Evolutionary conservation across 2,797 vertebrate genomes (phyloP).

Genomic region (Liparis tanakae): DNA sequence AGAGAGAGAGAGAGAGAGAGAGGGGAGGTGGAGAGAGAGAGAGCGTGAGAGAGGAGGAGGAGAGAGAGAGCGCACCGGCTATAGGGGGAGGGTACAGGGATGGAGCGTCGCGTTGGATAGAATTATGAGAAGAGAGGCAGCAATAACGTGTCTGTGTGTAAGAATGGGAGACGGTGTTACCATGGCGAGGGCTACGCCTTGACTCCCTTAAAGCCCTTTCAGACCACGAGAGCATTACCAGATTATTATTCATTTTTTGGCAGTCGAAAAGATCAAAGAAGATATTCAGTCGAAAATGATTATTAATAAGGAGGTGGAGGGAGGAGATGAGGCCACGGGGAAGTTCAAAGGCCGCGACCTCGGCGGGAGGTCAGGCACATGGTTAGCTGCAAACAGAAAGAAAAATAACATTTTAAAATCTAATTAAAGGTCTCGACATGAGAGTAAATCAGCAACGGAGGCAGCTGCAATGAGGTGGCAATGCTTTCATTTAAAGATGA

Average conservation of each 20-base stretch:
- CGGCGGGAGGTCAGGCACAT: background rate
- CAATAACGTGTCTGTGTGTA: slow-evolving; percentile 27
- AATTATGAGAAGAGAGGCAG: slow-evolving; percentile 66
- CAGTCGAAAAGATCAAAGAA: slow-evolving; percentile 14
- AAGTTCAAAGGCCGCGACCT: slow-evolving; percentile 25
- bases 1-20: slow-evolving; percentile 6
- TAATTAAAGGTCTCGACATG: background rate
- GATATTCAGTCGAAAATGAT: background rate
- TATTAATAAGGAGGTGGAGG: slow-evolving; percentile 11
- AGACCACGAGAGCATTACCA: slow-evolving; percentile 9
- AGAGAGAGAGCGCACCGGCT: slow-evolving; percentile 42
- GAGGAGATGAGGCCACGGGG: background rate
- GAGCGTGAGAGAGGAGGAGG: slow-evolving; percentile 18
- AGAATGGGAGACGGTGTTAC: slow-evolving; percentile 70
- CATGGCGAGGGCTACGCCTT: slow-evolving; percentile 74
- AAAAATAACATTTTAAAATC: background rate
- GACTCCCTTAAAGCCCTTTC: slow-evolving; percentile 55
- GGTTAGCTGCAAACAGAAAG: background rate
- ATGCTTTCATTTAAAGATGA: background rate
- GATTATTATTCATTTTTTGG: background rate
- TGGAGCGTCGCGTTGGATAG: slow-evolving; percentile 58
- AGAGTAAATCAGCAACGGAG: background rate
- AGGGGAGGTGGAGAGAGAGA: slow-evolving; percentile 55
- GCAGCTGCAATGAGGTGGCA: background rate
- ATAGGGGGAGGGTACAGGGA: slow-evolving; percentile 64